Conservation (phyloP, 2,888 invertebrate species). For the Tetramorium bicarinatum region DNA sequence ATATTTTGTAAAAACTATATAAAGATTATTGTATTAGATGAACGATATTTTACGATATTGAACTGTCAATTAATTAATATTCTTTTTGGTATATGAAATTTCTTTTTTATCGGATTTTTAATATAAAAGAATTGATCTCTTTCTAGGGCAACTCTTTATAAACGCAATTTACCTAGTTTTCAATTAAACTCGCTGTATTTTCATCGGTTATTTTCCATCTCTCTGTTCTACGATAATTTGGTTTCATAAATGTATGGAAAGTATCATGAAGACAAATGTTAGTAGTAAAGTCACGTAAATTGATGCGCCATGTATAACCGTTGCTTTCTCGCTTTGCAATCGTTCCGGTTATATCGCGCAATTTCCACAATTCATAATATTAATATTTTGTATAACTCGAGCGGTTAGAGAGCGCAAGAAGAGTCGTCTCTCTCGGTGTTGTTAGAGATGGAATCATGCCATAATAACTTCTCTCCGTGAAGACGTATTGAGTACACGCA, state of each 20-base stretch:
- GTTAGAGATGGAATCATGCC: conserved; percentile 36
- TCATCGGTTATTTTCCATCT: conserved; percentile 69
- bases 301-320: conserved; percentile 74
- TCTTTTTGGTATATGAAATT: background rate
- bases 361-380: conserved; percentile 41
- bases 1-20: background rate
- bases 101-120: conserved; percentile 2
- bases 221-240: conserved; percentile 66
- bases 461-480: conserved; percentile 18
- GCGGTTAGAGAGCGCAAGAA: background rate
- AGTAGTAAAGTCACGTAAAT: conserved; percentile 77
- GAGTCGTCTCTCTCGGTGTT: background rate
- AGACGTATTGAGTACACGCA: conserved; percentile 29
- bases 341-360: conserved; percentile 49
- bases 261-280: conserved; percentile 76
- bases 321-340: conserved; percentile 72
- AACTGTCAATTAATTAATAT: background rate
- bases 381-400: conserved; percentile 36
- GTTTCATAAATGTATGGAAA: conserved; percentile 66
- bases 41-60: background rate
- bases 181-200: conserved; percentile 64
- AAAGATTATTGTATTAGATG: background rate
- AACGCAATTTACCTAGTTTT: conserved; percentile 69
- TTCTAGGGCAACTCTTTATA: conserved; percentile 11
- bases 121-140: conserved; percentile 63